A percentile compares a stretch with the other conserved stretches of the same genome.
Evolutionary conservation across 2,113 vertebrate genomes (phyloP).

Genomic region (Suricata suricatta): DNA sequence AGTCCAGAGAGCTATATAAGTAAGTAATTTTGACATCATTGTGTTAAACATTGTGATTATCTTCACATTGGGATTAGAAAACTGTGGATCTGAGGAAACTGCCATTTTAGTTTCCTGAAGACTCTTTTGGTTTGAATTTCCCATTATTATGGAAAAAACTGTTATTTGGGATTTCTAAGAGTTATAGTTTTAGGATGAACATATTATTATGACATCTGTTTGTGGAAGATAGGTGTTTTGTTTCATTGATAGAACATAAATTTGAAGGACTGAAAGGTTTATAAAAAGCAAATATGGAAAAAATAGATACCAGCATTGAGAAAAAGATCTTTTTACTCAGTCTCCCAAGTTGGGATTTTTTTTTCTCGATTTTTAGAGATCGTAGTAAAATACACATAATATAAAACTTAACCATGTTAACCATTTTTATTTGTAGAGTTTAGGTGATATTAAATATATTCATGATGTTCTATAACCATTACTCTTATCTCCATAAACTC

Average conservation of each 20-base stretch:
- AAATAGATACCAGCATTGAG: background rate
- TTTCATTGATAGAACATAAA: background rate
- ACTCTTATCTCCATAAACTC: background rate
- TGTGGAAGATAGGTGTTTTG: background rate
- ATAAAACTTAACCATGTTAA: background rate
- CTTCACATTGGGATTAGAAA: background rate
- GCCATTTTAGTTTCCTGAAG: background rate
- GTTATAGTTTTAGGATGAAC: background rate
- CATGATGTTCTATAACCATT: background rate
- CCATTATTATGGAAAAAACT: background rate
- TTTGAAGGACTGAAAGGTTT: background rate
- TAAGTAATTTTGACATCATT: background rate
- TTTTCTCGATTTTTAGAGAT: background rate
- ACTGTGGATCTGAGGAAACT: background rate
- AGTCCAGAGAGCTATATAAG: background rate
- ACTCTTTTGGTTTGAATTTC: background rate
- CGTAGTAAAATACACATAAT: background rate
- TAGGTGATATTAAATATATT: background rate
- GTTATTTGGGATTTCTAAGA: background rate
- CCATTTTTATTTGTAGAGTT: background rate
- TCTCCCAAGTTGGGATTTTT: background rate
- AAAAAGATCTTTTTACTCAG: background rate
- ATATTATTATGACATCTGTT: background rate
- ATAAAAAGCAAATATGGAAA: background rate
- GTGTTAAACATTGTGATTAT: background rate